These are phyloP conservation scores for Bombyx mori DNA, from an alignment of 1,140 invertebrate genomes.

Conservation along the genomic window ASM3026992v2 NC_085128.1:7415501-7416000, in stretches of 20 bases:
- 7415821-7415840: constrained; percentile 18
- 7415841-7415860: constrained; percentile 18
- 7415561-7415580: no score
- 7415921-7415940: no score
- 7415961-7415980: constrained; percentile 14
- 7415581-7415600: no score
- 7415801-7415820: constrained; percentile 10
- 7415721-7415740: neutral
- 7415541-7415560: no score
- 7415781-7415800: constrained; percentile 6
- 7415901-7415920: no score
- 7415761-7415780: constrained; percentile 1
- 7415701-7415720: neutral
- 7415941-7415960: constrained; percentile 26
- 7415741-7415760: neutral
- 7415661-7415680: neutral
- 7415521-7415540: no score
- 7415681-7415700: neutral
- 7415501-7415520: no score
- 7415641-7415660: no score
- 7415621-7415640: no score
- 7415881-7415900: no score
- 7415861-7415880: neutral
- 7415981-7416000: neutral
- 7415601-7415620: no score